Conservation (phyloP, 2,113 vertebrate genomes). For the Caloenas nicobarica region DNA sequence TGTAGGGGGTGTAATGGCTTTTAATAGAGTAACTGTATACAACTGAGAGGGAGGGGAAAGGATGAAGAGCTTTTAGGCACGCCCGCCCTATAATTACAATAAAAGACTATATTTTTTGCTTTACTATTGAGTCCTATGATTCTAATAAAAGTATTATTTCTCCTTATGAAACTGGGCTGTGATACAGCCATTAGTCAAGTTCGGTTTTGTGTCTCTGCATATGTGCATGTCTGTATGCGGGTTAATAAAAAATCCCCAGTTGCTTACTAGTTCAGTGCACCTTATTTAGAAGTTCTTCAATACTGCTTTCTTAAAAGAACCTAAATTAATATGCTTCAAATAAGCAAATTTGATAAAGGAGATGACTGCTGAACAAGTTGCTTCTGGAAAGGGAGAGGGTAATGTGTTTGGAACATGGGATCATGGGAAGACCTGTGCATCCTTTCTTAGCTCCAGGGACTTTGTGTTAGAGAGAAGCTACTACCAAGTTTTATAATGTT, state of each 20-base stretch:
- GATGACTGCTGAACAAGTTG: not conserved
- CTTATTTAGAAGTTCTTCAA: not conserved
- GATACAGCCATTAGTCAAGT: not conserved
- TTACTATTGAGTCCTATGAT: not conserved
- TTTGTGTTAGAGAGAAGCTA: not conserved
- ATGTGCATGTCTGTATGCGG: not conserved
- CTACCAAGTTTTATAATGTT: not conserved
- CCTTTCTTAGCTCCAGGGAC: not conserved
- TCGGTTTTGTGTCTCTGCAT: not conserved
- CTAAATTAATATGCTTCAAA: not conserved
- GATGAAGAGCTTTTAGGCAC: not conserved
- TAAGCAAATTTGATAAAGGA: not conserved
- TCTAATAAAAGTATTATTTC: conserved; percentile 1
- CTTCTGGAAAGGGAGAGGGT: not conserved
- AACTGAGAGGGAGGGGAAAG: not conserved
- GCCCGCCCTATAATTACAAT: not conserved
- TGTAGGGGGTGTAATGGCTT: not conserved
- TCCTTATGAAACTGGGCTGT: not conserved
- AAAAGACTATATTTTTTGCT: not conserved
- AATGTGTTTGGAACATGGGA: not conserved
- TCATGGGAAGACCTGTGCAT: not conserved
- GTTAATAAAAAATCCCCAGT: not conserved
- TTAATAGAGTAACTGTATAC: not conserved
- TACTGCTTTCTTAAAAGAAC: not conserved
- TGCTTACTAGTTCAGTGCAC: not conserved